Evolutionary conservation across 2,797 vertebrate genomes (phyloP), one percentile per base, ranked within the genome.

Genomic region (Botia kubotai): DNA sequence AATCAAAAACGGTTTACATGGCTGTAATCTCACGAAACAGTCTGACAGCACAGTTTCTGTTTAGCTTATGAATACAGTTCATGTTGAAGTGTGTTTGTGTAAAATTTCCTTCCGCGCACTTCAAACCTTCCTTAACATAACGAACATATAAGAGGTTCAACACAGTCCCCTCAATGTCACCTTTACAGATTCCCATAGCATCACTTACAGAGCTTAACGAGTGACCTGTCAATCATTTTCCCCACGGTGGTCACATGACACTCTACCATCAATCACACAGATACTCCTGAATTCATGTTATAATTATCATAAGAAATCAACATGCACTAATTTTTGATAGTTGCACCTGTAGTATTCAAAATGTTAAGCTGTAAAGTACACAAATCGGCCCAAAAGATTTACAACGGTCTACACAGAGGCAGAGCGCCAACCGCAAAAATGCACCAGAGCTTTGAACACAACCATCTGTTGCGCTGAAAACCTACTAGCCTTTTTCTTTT

Each of bases 151-250:
- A 43, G 50, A 46, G 4, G 23, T 39, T 66, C 67, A 19, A 72
- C 71, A 68, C 23, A 79, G n/a, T 77, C 79, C 65, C 57, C n/a
- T 77, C 10, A 62, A 10, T 74, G 82, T 77, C 74, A 62, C 52
- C 71, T 80, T 26, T 73, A 36, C 52, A 80, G 75, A 84, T 84
- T 85, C 84, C 82, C 82, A 82, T 70, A 74, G 39, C 58, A 60
- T 80, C 74, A 10, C 26, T 58, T 80, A 80, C 72, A 78, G 70
- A 78, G 68, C 63, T 29, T 29, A 63, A 70, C 75, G 68, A 84
- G 36, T 60, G 72, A 74, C 75, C 85, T 85, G 83, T 76, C 85
- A 86, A 85, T 86, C 81, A 83, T 67, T 79, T 70, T 84, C 81
- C 77, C 62, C 21, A 60, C 70, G 65, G 75, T 58, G 69, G 63